Evolutionary conservation across 2,888 invertebrate genomes (phyloP).

Genomic region (Acronicta psi): DNA sequence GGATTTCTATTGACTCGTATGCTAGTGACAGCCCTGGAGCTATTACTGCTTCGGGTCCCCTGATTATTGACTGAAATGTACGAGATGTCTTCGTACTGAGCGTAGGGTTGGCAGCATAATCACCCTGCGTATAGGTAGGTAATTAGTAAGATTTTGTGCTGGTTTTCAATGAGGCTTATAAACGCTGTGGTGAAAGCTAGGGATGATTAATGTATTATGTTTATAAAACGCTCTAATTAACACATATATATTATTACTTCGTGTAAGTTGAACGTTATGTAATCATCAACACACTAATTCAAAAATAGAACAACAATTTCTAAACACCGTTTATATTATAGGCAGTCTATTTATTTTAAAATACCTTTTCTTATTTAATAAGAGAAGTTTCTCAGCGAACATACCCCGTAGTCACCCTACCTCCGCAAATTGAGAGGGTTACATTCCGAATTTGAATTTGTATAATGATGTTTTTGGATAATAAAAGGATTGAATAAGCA

Average conservation of each 20-base stretch:
- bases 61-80: constrained; percentile 72
- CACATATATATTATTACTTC: background rate
- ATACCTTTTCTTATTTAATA: constrained; percentile 48
- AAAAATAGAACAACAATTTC: constrained; percentile 9
- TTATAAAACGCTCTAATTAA: background rate
- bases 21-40: constrained; percentile 70
- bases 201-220: constrained; percentile 18
- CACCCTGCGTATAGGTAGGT: constrained; percentile 2
- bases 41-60: constrained; percentile 65
- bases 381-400: constrained; percentile 41
- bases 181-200: constrained; percentile 12
- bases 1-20: constrained; percentile 74
- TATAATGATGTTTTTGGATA: constrained; percentile 66
- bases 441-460: constrained; percentile 63
- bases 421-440: constrained; percentile 56
- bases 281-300: background rate
- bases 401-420: constrained; percentile 49
- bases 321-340: constrained; percentile 24
- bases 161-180: constrained; percentile 20
- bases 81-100: constrained; percentile 52
- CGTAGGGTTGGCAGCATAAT: constrained; percentile 53
- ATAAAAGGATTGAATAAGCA: constrained; percentile 65
- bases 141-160: constrained; percentile 47
- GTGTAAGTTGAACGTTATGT: background rate
- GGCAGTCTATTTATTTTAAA: constrained; percentile 45